phyloP scores from a whole-genome alignment of 1,140 invertebrate species.

The Diuraphis noxia region DNA sequence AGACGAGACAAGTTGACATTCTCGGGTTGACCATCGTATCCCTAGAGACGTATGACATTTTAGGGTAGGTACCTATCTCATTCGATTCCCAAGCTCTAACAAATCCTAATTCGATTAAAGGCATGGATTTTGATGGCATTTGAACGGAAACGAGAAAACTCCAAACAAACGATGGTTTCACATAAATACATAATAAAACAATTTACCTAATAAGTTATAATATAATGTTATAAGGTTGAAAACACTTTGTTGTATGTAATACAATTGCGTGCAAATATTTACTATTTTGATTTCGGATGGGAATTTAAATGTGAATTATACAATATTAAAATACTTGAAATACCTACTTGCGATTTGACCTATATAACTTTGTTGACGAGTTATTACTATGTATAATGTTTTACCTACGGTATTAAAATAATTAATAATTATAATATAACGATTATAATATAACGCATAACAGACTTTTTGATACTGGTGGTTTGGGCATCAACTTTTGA shows the following conservation, averaged over 20 bases:
- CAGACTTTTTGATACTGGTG: background rate
- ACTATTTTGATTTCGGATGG: background rate
- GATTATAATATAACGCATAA: background rate
- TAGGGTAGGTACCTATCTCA: background rate
- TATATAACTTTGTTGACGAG: no score
- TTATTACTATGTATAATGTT: no score
- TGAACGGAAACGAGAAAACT: background rate
- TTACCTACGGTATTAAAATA: no score
- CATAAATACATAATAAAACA: background rate
- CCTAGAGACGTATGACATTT: background rate
- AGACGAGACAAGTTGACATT: background rate
- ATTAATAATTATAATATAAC: background rate
- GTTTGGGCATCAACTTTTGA: background rate
- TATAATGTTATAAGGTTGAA: background rate
- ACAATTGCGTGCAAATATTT: background rate
- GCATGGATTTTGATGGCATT: background rate
- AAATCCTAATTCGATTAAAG: constrained; percentile 29
- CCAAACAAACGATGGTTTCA: background rate
- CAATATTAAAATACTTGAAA: background rate
- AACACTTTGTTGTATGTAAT: background rate
- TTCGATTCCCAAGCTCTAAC: background rate
- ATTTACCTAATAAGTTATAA: background rate
- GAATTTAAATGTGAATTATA: background rate
- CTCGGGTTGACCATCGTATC: background rate
- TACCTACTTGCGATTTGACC: background rate